Evolutionary conservation across 2,888 invertebrate genomes (phyloP).

Genomic region (Lasioglossum pauxillum): DNA sequence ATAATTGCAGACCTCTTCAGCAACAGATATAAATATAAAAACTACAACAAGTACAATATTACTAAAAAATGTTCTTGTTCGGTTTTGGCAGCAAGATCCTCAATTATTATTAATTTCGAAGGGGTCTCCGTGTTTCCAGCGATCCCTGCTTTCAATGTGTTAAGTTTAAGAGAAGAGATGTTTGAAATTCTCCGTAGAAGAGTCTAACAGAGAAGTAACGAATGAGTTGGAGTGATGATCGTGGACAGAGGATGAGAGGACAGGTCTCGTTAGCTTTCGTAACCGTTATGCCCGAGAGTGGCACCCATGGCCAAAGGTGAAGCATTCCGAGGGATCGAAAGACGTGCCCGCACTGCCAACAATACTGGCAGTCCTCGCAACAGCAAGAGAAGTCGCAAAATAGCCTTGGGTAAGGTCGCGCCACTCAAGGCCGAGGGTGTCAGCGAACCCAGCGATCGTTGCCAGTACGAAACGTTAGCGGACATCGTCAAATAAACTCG

Average conservation of each 20-base stretch:
- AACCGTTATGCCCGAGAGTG: slow-evolving; percentile 43
- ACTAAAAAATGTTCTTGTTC: no score
- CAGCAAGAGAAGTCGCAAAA: slow-evolving; percentile 59
- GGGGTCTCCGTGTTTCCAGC: not conserved
- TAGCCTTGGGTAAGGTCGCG: slow-evolving; percentile 72
- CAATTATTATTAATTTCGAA: not conserved
- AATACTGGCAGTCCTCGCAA: slow-evolving; percentile 29
- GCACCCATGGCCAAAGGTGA: slow-evolving; percentile 59
- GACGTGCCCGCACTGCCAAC: slow-evolving; percentile 66
- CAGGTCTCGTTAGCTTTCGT: slow-evolving; percentile 30
- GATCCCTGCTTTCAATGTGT: not conserved
- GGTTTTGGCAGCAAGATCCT: no score
- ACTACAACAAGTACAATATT: no score
- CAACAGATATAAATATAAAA: no score
- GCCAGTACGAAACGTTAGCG: slow-evolving; percentile 18
- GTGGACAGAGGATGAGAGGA: slow-evolving; percentile 14
- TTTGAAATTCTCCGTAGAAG: not conserved
- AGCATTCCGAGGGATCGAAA: slow-evolving; percentile 63
- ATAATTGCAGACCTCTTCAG: no score
- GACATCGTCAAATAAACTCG: not conserved
- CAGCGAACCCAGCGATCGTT: slow-evolving; percentile 57
- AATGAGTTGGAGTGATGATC: slow-evolving; percentile 1
- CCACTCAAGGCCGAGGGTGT: slow-evolving; percentile 63
- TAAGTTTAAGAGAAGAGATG: not conserved
- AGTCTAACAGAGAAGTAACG: not conserved